A percentile compares a stretch with the other conserved stretches of the same genome.
Evolutionary conservation across 2,113 vertebrate species (phyloP).

Genomic region (Apodemus speciosus): DNA sequence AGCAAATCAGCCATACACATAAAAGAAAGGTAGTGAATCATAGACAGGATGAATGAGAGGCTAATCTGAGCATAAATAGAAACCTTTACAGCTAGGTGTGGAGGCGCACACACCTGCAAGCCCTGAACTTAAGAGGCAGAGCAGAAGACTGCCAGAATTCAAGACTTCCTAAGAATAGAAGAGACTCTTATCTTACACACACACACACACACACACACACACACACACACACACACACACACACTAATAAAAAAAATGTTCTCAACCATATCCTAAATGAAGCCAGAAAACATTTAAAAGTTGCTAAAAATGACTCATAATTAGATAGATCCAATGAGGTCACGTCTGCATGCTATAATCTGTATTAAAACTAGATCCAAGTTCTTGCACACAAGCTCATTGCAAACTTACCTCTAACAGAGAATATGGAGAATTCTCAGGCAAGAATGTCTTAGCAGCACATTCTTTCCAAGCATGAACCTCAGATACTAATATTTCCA

Average conservation of each 20-base stretch:
- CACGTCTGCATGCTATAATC: background rate
- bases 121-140: too few species aligned
- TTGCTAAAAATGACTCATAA: background rate
- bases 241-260: background rate
- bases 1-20: background rate
- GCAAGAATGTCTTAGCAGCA: conserved; percentile 90
- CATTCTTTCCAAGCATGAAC: conserved; percentile 94
- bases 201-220: too few species aligned
- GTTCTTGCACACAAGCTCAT: background rate
- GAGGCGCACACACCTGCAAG: background rate
- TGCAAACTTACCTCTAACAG: conserved; percentile 91
- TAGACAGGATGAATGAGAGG: background rate
- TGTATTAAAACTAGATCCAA: background rate
- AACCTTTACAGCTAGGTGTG: background rate
- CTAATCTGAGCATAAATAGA: background rate
- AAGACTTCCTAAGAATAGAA: background rate
- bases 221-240: too few species aligned
- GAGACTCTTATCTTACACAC: too few species aligned
- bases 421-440: conserved; percentile 88
- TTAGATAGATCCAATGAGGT: background rate
- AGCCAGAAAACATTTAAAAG: background rate
- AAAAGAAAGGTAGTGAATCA: background rate
- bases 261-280: background rate
- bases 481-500: conserved; percentile 91
- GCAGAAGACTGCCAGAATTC: background rate